These are phyloP conservation scores for Uropetala carovei DNA, from an alignment of 2,888 invertebrate species.

Conservation along the genomic window DNA sequence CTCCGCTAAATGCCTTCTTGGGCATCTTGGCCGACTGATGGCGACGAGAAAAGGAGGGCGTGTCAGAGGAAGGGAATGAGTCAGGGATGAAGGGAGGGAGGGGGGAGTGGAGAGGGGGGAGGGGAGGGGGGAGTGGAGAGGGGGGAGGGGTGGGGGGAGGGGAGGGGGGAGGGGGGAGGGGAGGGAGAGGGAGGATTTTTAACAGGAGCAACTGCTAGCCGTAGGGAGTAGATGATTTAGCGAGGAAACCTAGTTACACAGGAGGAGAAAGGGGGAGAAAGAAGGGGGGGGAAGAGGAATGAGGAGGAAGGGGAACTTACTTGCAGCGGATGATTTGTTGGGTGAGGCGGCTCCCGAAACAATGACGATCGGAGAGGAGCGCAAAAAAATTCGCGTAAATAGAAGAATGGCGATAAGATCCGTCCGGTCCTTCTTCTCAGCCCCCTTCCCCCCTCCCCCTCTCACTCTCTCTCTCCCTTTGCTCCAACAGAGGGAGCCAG, in stretches of 20 bases:
- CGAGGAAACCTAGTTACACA: neutral
- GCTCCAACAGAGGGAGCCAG: neutral
- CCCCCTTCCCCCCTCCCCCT: neutral
- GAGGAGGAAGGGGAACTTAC: neutral
- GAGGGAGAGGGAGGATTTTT: too few relatives aligned
- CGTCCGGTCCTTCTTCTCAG: neutral
- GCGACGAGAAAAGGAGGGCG: neutral
- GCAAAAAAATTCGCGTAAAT: neutral
- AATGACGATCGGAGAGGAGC: neutral
- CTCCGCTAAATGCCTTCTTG: neutral
- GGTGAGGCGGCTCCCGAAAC: neutral
- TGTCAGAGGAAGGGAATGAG: neutral
- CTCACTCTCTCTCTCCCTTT: neutral
- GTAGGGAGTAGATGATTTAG: too few relatives aligned
- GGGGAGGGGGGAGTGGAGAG: neutral
- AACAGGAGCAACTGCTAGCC: too few relatives aligned
- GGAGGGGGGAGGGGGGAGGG: neutral
- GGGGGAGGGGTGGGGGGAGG: neutral
- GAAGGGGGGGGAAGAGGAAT: neutral
- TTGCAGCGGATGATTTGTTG: neutral
- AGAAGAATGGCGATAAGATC: neutral
- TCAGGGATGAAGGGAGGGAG: neutral
- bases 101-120: neutral
- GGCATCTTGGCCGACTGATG: neutral
- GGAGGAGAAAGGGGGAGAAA: neutral